These are phyloP conservation scores for Sciurus vulgaris DNA, from an alignment of 2,797 vertebrate genomes.

Conservation along the genomic window DNA sequence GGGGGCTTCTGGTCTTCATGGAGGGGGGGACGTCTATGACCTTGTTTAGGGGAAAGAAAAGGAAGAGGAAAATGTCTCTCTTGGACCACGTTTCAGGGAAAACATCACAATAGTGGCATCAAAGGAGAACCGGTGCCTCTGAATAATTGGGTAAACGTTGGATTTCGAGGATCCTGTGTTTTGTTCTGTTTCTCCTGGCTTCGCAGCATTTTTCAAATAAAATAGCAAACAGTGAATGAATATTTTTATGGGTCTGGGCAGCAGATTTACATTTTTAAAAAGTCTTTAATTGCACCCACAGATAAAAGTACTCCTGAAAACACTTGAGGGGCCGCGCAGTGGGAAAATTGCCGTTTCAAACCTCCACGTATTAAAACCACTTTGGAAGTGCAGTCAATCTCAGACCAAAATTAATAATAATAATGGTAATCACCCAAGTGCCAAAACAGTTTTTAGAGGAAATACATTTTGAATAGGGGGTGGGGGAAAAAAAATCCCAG, in stretches of 20 bases:
- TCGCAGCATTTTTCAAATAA: slow-evolving; percentile 84
- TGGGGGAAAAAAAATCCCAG: background rate
- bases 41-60: slow-evolving; percentile 83
- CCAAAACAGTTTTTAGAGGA: slow-evolving; percentile 79
- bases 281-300: slow-evolving; percentile 82
- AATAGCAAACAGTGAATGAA: slow-evolving; percentile 82
- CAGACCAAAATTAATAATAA: slow-evolving; percentile 78
- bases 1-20: slow-evolving; percentile 88
- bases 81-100: slow-evolving; percentile 84
- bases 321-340: slow-evolving; percentile 3
- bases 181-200: slow-evolving; percentile 83
- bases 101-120: slow-evolving; percentile 84
- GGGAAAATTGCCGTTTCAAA: slow-evolving; percentile 81
- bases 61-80: slow-evolving; percentile 74
- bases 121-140: slow-evolving; percentile 83
- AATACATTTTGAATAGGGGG: slow-evolving; percentile 74
- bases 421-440: slow-evolving; percentile 55
- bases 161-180: slow-evolving; percentile 79
- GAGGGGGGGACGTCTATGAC: slow-evolving; percentile 83
- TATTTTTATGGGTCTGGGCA: slow-evolving; percentile 78
- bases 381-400: slow-evolving; percentile 80
- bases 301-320: slow-evolving; percentile 82
- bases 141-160: slow-evolving; percentile 84
- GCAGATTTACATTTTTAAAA: slow-evolving; percentile 82
- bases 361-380: slow-evolving; percentile 42